Conservation (phyloP, 2,113 vertebrate species). For the Phalacrocorax carbo region DNA sequence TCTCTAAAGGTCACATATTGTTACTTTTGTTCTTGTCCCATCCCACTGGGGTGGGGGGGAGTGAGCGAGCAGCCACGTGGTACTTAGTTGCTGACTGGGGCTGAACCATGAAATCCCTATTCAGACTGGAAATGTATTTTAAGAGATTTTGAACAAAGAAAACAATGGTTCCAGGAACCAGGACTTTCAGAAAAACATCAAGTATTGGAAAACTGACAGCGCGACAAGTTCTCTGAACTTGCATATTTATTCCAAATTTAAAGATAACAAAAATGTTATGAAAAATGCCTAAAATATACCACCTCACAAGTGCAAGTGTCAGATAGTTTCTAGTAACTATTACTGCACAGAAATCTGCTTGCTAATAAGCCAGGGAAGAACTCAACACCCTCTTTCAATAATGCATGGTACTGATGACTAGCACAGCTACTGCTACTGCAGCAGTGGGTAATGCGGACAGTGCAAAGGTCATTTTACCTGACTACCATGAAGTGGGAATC, state of each 20-base stretch:
- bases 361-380: background rate
- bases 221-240: background rate
- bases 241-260: background rate
- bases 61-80: no score
- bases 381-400: background rate
- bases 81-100: no score
- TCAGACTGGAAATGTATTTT: background rate
- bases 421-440: background rate
- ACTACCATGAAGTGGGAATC: background rate
- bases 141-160: background rate
- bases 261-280: background rate
- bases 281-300: background rate
- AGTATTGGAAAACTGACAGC: background rate
- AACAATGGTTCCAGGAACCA: background rate
- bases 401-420: background rate
- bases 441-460: background rate
- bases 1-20: background rate
- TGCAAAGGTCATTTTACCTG: background rate
- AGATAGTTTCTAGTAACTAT: background rate
- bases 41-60: no score
- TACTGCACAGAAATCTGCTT: background rate
- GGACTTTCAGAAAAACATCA: background rate
- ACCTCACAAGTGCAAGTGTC: background rate
- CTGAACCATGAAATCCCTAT: background rate
- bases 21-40: background rate